A percentile compares a stretch with the other conserved stretches of the same genome.
Conservation (phyloP, 2,113 vertebrate species). For the Ailuropoda melanoleuca region DNA sequence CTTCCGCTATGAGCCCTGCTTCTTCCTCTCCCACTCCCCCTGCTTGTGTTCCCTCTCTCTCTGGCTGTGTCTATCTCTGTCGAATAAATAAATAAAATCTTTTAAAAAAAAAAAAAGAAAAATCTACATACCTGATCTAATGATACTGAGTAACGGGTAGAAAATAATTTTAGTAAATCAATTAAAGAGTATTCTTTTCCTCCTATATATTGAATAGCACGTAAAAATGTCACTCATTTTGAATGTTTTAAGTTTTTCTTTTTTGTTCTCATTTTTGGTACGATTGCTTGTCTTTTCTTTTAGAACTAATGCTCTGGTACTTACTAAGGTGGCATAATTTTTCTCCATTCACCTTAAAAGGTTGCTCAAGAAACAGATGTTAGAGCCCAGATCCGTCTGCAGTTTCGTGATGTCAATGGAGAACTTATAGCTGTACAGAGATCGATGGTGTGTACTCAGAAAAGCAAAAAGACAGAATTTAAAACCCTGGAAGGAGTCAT, state of each 20-base stretch:
- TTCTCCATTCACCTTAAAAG: conserved; percentile 78
- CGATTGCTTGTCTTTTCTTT: conserved; percentile 35
- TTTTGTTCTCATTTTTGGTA: neutral
- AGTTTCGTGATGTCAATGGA: conserved; percentile 93
- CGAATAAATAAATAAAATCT: no score
- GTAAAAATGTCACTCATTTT: conserved; percentile 14
- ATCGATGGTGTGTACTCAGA: conserved; percentile 96
- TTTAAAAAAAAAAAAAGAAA: no score
- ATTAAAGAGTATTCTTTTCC: neutral
- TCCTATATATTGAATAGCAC: neutral
- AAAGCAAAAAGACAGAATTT: conserved; percentile 94
- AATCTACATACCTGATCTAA: neutral
- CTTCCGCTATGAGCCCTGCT: no score
- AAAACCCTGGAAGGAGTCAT: conserved; percentile 97
- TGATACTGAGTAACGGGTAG: neutral
- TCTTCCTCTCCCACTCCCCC: no score
- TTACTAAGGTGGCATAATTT: neutral
- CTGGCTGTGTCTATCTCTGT: no score
- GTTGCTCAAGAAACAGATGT: conserved; percentile 97
- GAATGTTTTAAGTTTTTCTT: neutral
- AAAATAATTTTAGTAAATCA: conserved; percentile 42
- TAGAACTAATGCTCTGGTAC: neutral
- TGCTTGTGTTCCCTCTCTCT: no score
- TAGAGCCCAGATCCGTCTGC: conserved; percentile 94
- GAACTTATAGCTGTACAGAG: conserved; percentile 91